phyloP scores from a whole-genome alignment of 2,113 vertebrate genomes.

The Carlito syrichta region DNA sequence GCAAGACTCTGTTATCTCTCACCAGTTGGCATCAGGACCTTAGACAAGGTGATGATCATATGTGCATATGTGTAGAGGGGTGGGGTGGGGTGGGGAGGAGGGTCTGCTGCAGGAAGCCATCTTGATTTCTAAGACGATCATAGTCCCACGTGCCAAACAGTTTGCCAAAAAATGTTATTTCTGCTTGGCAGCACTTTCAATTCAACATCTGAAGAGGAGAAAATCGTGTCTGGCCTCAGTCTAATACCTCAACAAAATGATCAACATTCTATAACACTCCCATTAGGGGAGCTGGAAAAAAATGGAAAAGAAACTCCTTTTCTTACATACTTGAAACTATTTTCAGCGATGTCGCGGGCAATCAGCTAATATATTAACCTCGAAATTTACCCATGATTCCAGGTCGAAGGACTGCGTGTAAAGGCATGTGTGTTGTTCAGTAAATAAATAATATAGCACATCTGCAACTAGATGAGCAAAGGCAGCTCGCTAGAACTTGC shows the following conservation, averaged over 20 bases:
- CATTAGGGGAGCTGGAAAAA: neutral
- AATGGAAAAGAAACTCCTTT: neutral
- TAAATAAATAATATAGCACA: too few relatives aligned
- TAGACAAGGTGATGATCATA: neutral
- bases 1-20: neutral
- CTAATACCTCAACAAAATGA: neutral
- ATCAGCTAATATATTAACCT: neutral
- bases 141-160: neutral
- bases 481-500: neutral
- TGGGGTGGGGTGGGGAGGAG: neutral
- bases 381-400: neutral
- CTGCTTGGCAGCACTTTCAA: neutral
- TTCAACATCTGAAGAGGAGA: constrained; percentile 15
- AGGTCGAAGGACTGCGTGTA: too few relatives aligned
- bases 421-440: too few relatives aligned
- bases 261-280: neutral
- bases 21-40: neutral
- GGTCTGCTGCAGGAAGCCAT: neutral
- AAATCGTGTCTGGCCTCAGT: constrained; percentile 6
- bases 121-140: constrained; percentile 3
- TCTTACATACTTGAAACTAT: neutral
- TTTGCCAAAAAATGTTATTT: neutral
- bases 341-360: neutral
- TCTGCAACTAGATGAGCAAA: too few relatives aligned
- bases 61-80: neutral